These are phyloP conservation scores for Linnaemya tessellans DNA, from an alignment of 2,888 invertebrate species.

Conservation along the genomic window DNA sequence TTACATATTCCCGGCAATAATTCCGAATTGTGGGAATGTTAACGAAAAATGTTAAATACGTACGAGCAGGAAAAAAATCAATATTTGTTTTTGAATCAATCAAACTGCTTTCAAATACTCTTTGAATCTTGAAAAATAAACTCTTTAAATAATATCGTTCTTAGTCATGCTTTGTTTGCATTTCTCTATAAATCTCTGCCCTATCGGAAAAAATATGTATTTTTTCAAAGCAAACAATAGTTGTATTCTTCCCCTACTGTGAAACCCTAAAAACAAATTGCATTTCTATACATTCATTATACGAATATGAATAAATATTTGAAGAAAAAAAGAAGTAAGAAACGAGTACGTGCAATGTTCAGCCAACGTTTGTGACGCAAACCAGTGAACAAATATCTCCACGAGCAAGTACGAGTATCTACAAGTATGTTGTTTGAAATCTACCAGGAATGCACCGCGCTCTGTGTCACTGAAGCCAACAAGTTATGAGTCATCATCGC, in stretches of 20 bases:
- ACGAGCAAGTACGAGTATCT: neutral
- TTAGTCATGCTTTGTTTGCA: constrained; percentile 62
- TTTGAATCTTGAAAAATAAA: constrained; percentile 1
- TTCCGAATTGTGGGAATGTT: constrained; percentile 12
- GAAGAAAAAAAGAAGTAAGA: neutral
- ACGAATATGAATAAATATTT: neutral
- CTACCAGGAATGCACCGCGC: constrained; percentile 63
- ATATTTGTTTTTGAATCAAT: constrained; percentile 67
- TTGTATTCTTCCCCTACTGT: constrained; percentile 64
- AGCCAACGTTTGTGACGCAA: constrained; percentile 46
- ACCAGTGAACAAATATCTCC: constrained; percentile 36
- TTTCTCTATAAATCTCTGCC: constrained; percentile 56
- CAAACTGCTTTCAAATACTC: constrained; percentile 27
- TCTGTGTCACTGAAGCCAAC: constrained; percentile 63
- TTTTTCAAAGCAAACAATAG: constrained; percentile 60
- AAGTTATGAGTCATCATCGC: constrained; percentile 71
- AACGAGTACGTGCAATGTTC: constrained; percentile 20
- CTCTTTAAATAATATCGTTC: constrained; percentile 54
- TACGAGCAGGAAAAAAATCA: constrained; percentile 38
- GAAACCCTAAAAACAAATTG: constrained; percentile 71
- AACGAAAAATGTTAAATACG: neutral
- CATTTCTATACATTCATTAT: constrained; percentile 66
- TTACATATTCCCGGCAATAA: constrained; percentile 38
- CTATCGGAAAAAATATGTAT: constrained; percentile 54
- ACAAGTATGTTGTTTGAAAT: constrained; percentile 24